Evolutionary conservation across 1,140 invertebrate genomes (phyloP), one percentile per base, ranked within the genome.

Genomic region (Zophobas atratus): DNA sequence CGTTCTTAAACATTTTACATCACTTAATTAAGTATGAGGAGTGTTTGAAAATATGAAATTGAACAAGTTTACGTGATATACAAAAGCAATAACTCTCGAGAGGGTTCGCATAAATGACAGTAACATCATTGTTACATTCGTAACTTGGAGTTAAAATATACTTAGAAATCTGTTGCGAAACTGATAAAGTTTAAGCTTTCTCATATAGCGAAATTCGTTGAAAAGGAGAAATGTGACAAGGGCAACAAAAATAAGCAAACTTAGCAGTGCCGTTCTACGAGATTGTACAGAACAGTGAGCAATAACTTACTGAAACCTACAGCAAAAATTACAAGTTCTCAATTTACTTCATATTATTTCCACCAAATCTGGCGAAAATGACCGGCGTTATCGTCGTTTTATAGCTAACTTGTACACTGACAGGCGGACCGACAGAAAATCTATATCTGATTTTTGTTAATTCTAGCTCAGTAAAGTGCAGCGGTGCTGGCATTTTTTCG

Each of bases 361-460:
- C 20, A 20, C 20, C 20, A 20, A 20, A 20, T 20, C 20, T 34
- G 43, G 43, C 33, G 35, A 57, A 57, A 34, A 2, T 57, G 33
- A 8, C 20, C 55, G 8, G 32, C 5, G 20, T 57, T 57, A 57
- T 57, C 49, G 49, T 20, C 2, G 4, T 57, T 57, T 57, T 33
- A 34, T 5, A 3, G 3, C 1, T 2, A 20, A 20, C 20, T 2
- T 6, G 4, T 57, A 57, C 3, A 35, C 5, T 34, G 32, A 3
- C 3, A 57, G 32, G 20, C 20, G 1, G 55, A 57, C 55, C 3
- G 55, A 57, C 55, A 57, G 32, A 57, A 57, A 57, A 57, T 57
- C 55, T 57, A 57, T 57, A 57, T 35, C 20, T 53, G 49, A 57
- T 35, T 57, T 57, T 57, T 57, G 33, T 2, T 34, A 6, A 51